phyloP scores from a whole-genome alignment of 2,797 vertebrate genomes.

The Ctenosaura bakeri region DNA sequence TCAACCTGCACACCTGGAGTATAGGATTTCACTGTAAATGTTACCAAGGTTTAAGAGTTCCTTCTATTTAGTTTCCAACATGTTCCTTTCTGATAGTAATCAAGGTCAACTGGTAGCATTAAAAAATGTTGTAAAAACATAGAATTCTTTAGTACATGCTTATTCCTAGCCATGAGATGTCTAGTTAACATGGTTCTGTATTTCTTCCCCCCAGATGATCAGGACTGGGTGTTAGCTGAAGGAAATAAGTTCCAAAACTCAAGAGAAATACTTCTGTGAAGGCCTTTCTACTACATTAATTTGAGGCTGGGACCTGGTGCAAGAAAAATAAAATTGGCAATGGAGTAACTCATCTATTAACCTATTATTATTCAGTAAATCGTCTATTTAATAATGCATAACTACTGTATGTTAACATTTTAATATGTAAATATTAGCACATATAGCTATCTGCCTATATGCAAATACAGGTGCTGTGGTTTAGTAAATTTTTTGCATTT shows the following conservation, averaged over 20 bases:
- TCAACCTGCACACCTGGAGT: background rate
- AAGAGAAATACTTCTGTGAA: background rate
- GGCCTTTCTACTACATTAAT: background rate
- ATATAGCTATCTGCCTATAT: constrained; percentile 60
- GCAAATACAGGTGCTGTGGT: constrained; percentile 40
- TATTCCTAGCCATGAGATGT: background rate
- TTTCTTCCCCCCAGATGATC: background rate
- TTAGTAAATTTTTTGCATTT: too few relatives aligned
- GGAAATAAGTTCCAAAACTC: background rate
- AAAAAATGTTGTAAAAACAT: background rate
- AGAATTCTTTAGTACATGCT: background rate
- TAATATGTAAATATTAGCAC: constrained; percentile 72
- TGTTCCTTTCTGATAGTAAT: background rate
- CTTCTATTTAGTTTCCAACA: background rate
- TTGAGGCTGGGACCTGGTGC: background rate
- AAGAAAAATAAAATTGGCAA: constrained; percentile 56
- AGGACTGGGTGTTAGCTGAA: background rate
- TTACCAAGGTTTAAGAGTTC: background rate
- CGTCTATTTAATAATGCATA: constrained; percentile 73
- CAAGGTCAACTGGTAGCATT: background rate
- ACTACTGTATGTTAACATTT: constrained; percentile 71
- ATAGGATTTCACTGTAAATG: background rate
- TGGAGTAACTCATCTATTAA: constrained; percentile 58
- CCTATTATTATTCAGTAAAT: constrained; percentile 66
- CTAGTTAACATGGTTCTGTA: background rate